Conservation (phyloP, 1,140 invertebrate genomes). For the Chironomus tepperi region DNA sequence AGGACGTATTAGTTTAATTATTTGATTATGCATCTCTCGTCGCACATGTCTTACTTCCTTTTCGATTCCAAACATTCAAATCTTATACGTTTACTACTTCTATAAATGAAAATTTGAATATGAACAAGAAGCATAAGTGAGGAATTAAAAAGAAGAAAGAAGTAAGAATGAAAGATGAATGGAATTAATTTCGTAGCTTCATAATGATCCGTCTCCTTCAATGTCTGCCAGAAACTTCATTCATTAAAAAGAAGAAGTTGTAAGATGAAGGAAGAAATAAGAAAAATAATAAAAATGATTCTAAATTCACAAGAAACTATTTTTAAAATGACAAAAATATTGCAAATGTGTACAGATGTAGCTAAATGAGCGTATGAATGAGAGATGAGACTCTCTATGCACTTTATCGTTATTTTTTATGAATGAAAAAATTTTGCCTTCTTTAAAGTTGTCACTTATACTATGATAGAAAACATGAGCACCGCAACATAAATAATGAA, state of each 20-base stretch:
- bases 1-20: too few species aligned
- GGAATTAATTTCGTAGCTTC: neutral
- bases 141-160: neutral
- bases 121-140: neutral
- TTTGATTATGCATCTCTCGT: too few species aligned
- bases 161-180: neutral
- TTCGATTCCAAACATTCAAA: too few species aligned
- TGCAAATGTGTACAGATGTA: neutral
- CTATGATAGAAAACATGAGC: neutral
- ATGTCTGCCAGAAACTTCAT: neutral
- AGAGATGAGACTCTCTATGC: too few species aligned
- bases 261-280: neutral
- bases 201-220: neutral
- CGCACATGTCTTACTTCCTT: too few species aligned
- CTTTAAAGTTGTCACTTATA: neutral
- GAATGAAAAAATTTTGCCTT: neutral
- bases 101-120: too few species aligned
- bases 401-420: neutral
- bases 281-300: neutral
- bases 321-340: constrained; percentile 1
- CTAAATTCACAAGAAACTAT: constrained; percentile 4
- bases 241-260: neutral
- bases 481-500: neutral
- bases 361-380: neutral
- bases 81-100: too few species aligned